A percentile compares a stretch with the other conserved stretches of the same genome.
phyloP scores from a whole-genome alignment of 2,797 vertebrate genomes.

The Salmo trutta region DNA sequence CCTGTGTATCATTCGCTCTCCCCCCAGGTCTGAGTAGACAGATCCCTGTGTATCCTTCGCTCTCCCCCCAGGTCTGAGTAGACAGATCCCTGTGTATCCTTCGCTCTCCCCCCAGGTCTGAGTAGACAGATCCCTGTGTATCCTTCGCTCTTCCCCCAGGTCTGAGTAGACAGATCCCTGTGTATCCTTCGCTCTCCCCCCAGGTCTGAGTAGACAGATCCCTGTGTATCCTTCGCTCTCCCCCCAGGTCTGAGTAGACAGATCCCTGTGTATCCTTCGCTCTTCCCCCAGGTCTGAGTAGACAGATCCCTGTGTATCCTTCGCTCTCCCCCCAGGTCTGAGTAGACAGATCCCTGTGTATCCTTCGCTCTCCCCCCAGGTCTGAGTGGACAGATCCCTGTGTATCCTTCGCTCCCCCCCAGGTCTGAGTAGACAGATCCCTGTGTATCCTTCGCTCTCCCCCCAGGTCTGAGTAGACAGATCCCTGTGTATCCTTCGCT shows the following conservation, averaged over 20 bases:
- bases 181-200: conserved; percentile 36
- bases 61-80: too few relatives aligned
- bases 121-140: conserved; percentile 44
- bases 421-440: too few relatives aligned
- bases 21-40: conserved; percentile 42
- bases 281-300: conserved; percentile 45
- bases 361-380: conserved; percentile 41
- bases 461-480: too few relatives aligned
- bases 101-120: conserved; percentile 41
- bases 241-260: too few relatives aligned
- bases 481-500: conserved; percentile 30
- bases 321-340: too few relatives aligned
- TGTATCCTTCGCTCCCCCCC: conserved; percentile 5
- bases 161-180: too few relatives aligned
- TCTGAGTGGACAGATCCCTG: conserved; percentile 45
- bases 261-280: conserved; percentile 15
- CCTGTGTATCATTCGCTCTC: conserved; percentile 31
- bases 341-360: not conserved
- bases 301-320: conserved; percentile 36
- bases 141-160: too few relatives aligned
- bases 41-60: conserved; percentile 22
- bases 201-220: conserved; percentile 46
- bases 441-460: not conserved
- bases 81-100: conserved; percentile 4
- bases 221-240: conserved; percentile 9